Percentiles rank a stretch among this genome's conserved stretches.
Evolutionary conservation across 2,797 vertebrate genomes (phyloP).

Genomic region (Petrocephalus schoutedeni): DNA sequence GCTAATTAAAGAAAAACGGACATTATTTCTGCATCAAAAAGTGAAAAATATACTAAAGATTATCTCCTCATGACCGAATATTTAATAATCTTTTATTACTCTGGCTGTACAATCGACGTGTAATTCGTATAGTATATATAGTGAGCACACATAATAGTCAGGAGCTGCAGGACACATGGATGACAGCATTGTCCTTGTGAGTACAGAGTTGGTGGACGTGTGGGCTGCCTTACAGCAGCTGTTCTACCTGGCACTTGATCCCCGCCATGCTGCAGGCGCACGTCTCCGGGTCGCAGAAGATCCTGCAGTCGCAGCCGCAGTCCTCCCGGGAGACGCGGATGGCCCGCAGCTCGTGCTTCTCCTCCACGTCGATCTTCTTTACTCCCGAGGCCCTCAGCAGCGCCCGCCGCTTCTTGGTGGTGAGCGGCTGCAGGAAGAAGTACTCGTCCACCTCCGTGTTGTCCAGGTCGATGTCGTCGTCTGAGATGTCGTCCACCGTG

Average conservation of each 20-base stretch:
- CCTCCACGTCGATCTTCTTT: conserved; percentile 85
- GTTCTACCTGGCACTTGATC: conserved; percentile 90
- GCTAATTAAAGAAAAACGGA: neutral
- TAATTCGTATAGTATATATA: neutral
- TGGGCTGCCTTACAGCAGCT: neutral
- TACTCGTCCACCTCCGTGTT: conserved; percentile 92
- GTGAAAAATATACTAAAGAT: neutral
- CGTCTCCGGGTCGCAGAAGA: conserved; percentile 83
- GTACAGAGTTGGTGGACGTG: neutral
- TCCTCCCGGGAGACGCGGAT: conserved; percentile 86
- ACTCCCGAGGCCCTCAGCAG: conserved; percentile 83
- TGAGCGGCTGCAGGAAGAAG: conserved; percentile 90
- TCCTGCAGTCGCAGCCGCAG: conserved; percentile 85
- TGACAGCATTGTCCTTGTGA: neutral
- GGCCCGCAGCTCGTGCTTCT: conserved; percentile 82
- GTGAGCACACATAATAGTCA: neutral
- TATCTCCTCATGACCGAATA: neutral
- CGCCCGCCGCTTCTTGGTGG: conserved; percentile 78
- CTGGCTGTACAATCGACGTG: neutral
- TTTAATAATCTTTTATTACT: neutral
- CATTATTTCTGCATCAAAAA: neutral
- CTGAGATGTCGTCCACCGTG: conserved; percentile 85
- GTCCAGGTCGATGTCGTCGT: conserved; percentile 88
- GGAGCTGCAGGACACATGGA: neutral
- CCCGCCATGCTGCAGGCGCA: conserved; percentile 92